Evolutionary conservation across 2,113 vertebrate species (phyloP).

Genomic region (Baryphthengus martii): DNA sequence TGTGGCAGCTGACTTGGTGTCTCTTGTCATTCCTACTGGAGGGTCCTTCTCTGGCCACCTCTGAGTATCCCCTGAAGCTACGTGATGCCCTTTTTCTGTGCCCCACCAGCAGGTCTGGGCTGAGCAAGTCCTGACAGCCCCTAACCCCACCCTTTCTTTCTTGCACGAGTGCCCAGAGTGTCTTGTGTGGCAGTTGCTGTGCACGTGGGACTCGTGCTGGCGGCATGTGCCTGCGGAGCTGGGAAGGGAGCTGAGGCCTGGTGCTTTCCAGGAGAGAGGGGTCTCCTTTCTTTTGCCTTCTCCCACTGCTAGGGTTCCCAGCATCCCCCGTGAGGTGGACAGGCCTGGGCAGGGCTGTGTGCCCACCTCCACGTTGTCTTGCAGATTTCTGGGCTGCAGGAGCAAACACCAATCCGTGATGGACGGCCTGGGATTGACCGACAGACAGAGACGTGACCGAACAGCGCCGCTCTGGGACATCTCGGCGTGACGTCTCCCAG

Average conservation of each 20-base stretch:
- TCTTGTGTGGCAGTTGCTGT: background rate
- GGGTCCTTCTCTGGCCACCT: background rate
- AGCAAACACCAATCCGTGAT: conserved; percentile 33
- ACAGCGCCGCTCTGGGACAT: background rate
- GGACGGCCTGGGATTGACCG: background rate
- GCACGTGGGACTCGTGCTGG: accelerated
- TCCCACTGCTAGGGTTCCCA: background rate
- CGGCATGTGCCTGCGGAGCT: background rate
- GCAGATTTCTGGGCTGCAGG: conserved; percentile 65
- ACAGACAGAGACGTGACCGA: background rate
- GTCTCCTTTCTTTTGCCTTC: background rate
- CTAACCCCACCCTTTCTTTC: background rate
- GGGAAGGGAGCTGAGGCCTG: background rate
- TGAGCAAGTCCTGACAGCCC: background rate
- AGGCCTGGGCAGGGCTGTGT: background rate
- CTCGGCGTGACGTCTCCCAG: accelerated
- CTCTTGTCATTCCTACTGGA: background rate
- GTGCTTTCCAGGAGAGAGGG: background rate
- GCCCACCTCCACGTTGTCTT: background rate
- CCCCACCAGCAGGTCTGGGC: background rate
- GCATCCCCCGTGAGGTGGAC: background rate
- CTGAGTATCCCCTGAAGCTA: background rate
- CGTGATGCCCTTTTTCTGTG: accelerated
- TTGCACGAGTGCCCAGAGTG: background rate
- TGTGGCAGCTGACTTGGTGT: accelerated